Evolutionary conservation across 1,140 invertebrate species (phyloP).

Genomic region (Dreissena rostriformis): DNA sequence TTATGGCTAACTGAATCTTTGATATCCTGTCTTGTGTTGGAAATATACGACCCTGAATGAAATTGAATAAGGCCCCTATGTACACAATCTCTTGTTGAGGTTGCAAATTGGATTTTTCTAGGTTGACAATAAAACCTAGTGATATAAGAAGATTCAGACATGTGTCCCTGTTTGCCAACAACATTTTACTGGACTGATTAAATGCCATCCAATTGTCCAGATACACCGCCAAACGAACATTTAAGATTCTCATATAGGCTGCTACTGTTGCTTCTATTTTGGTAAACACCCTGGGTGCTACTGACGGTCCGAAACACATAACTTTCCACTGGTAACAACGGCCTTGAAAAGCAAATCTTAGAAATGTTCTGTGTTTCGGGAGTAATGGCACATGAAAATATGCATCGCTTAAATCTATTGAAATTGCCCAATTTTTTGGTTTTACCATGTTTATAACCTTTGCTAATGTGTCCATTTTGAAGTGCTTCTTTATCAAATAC

Average conservation of each 20-base stretch:
- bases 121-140: slow-evolving; percentile 43
- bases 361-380: slow-evolving; percentile 42
- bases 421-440: slow-evolving; percentile 54
- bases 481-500: slow-evolving; percentile 52
- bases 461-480: slow-evolving; percentile 61
- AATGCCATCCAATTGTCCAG: slow-evolving; percentile 14
- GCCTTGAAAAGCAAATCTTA: slow-evolving; percentile 48
- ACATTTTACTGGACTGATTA: not conserved
- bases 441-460: slow-evolving; percentile 56
- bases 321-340: slow-evolving; percentile 44
- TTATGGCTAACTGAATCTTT: slow-evolving; percentile 5
- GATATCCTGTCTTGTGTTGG: slow-evolving; percentile 20
- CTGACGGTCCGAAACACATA: slow-evolving; percentile 42
- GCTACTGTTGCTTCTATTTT: slow-evolving; percentile 16
- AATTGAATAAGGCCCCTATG: slow-evolving; percentile 11
- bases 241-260: not conserved
- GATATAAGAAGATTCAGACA: slow-evolving; percentile 21
- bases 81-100: slow-evolving; percentile 21
- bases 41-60: not conserved
- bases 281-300: slow-evolving; percentile 35
- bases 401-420: slow-evolving; percentile 55
- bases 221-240: not conserved
- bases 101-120: slow-evolving; percentile 13
- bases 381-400: slow-evolving; percentile 60
- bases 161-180: not conserved